phyloP scores from a whole-genome alignment of 1,140 invertebrate genomes.

The Polypedilum vanderplanki region DNA sequence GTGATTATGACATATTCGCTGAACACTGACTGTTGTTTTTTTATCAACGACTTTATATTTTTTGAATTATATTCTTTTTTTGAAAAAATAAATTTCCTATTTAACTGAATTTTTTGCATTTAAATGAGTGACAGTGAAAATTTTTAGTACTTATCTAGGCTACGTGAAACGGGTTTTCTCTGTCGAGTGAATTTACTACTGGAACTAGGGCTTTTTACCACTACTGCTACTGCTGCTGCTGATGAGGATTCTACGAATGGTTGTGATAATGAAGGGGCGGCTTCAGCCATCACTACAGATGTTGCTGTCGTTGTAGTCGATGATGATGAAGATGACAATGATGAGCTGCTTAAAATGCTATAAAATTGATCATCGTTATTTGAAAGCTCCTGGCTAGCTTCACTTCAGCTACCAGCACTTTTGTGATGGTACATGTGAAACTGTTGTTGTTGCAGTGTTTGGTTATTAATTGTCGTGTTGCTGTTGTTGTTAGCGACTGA shows the following conservation, averaged over 20 bases:
- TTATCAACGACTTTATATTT: too few relatives aligned
- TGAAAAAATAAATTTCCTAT: not conserved
- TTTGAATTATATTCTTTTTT: not conserved
- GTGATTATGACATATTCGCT: too few relatives aligned
- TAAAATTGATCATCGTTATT: conserved; percentile 4
- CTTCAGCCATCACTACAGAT: not conserved
- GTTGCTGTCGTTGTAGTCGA: not conserved
- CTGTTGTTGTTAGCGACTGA: not conserved
- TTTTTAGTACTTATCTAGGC: conserved; percentile 25
- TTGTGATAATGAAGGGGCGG: not conserved
- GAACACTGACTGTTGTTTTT: too few relatives aligned
- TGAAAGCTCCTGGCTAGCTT: conserved; percentile 19
- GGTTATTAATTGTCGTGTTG: not conserved
- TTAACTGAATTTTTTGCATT: not conserved
- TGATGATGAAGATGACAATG: not conserved
- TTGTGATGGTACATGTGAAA: not conserved
- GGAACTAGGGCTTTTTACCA: not conserved
- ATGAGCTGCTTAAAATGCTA: not conserved
- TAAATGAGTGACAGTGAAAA: not conserved
- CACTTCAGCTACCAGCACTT: conserved; percentile 25
- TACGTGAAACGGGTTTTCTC: conserved; percentile 15
- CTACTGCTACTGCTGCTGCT: not conserved
- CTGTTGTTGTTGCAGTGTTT: not conserved
- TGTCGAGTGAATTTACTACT: conserved; percentile 16
- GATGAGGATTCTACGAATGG: too few relatives aligned